Evolutionary conservation across 2,888 invertebrate genomes (phyloP).

Genomic region (Rhopalosiphum nymphaeae): DNA sequence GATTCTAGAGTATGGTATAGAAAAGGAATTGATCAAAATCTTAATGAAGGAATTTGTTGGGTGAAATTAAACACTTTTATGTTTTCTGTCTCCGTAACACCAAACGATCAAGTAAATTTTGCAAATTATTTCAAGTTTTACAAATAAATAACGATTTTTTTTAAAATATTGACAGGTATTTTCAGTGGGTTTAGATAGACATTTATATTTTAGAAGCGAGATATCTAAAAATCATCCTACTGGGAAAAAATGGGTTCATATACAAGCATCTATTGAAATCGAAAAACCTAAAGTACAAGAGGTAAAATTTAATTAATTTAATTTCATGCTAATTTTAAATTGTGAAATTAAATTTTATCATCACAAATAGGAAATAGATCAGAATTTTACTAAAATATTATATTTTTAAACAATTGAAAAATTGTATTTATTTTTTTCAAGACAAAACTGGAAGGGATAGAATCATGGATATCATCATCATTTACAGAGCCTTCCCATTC

Average conservation of each 20-base stretch:
- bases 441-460: slow-evolving; percentile 17
- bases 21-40: slow-evolving; percentile 73
- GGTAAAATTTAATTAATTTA: not conserved
- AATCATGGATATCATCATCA: slow-evolving; percentile 29
- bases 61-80: slow-evolving; percentile 90
- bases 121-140: not conserved
- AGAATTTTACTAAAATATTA: not conserved
- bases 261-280: slow-evolving; percentile 43
- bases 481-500: slow-evolving; percentile 58
- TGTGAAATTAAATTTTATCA: not conserved
- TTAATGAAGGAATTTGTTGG: slow-evolving; percentile 84
- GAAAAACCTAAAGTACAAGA: slow-evolving; percentile 15
- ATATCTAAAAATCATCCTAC: slow-evolving; percentile 44
- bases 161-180: slow-evolving; percentile 36
- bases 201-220: slow-evolving; percentile 52
- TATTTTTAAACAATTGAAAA: not conserved
- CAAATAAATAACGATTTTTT: not conserved
- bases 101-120: slow-evolving; percentile 81
- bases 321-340: not conserved
- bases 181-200: slow-evolving; percentile 54
- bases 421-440: not conserved
- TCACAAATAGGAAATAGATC: not conserved
- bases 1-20: slow-evolving; percentile 91
- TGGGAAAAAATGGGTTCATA: slow-evolving; percentile 52
- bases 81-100: slow-evolving; percentile 85